Evolutionary conservation across 2,888 invertebrate species (phyloP).

Genomic region (Myathropa florea): DNA sequence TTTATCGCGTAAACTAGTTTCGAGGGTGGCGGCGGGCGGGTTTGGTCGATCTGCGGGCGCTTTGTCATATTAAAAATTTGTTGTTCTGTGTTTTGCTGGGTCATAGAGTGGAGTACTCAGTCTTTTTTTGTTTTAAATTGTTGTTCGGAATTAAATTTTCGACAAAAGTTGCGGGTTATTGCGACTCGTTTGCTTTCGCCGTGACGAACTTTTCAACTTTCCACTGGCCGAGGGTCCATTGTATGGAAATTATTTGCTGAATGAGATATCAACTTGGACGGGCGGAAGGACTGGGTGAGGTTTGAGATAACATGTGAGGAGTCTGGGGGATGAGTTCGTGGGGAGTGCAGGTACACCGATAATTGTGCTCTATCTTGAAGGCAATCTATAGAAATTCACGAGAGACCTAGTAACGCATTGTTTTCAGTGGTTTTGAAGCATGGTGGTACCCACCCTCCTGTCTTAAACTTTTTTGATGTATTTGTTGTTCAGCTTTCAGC

Average conservation of each 20-base stretch:
- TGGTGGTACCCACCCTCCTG: too few relatives aligned
- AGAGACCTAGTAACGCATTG: too few relatives aligned
- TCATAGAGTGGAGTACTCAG: background rate
- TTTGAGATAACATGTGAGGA: background rate
- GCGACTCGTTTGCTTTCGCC: background rate
- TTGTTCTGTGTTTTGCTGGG: conserved; percentile 11
- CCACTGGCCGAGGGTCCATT: conserved; percentile 4
- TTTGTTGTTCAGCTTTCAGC: too few relatives aligned
- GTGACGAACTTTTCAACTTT: conserved; percentile 19
- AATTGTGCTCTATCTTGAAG: background rate
- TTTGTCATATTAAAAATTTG: conserved; percentile 31
- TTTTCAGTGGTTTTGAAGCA: too few relatives aligned
- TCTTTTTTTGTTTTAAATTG: background rate
- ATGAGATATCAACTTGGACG: conserved; percentile 18
- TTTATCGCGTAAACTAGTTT: conserved; percentile 60
- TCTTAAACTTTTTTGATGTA: too few relatives aligned
- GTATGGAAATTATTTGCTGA: conserved; percentile 15
- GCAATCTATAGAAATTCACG: too few relatives aligned
- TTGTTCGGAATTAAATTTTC: conserved; percentile 30
- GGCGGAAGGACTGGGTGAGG: background rate
- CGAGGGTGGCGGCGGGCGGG: background rate
- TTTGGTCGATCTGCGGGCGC: conserved; percentile 12
- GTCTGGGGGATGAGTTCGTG: background rate
- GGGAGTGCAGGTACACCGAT: background rate
- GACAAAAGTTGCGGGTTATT: background rate